Conservation (phyloP, 2,888 invertebrate genomes). For the Stegophylla sp. region DNA sequence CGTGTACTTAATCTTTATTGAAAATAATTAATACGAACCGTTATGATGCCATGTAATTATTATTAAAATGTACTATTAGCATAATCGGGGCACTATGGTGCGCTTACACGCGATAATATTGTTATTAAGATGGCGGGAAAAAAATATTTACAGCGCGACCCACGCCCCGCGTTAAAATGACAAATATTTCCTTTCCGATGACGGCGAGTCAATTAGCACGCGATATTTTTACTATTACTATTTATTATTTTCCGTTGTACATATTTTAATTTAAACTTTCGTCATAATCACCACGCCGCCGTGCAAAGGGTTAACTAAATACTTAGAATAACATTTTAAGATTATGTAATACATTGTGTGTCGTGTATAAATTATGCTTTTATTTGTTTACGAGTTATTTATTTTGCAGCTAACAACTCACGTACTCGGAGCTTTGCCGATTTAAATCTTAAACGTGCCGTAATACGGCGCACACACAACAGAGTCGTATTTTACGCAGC, state of each 20-base stretch:
- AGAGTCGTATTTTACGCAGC: neutral
- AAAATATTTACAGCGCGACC: too few relatives aligned
- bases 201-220: constrained; percentile 17
- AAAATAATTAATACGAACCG: too few relatives aligned
- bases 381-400: constrained; percentile 36
- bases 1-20: too few relatives aligned
- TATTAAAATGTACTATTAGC: too few relatives aligned
- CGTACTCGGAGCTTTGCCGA: neutral
- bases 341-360: constrained; percentile 6
- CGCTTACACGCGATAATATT: too few relatives aligned
- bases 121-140: too few relatives aligned
- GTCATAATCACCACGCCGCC: neutral
- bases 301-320: constrained; percentile 21
- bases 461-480: neutral
- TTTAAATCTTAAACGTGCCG: constrained; percentile 23
- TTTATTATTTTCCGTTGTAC: too few relatives aligned
- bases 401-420: constrained; percentile 23
- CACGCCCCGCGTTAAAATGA: neutral
- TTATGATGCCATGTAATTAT: too few relatives aligned
- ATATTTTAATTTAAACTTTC: constrained; percentile 5
- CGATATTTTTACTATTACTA: constrained; percentile 10
- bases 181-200: constrained; percentile 20
- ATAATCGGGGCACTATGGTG: too few relatives aligned
- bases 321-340: constrained; percentile 30
- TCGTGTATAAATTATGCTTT: constrained; percentile 14